A percentile compares a stretch with the other conserved stretches of the same genome.
These are phyloP conservation scores for Drosophila suboccidentalis DNA, from an alignment of 2,888 invertebrate genomes.

Conservation along the genomic window DNA sequence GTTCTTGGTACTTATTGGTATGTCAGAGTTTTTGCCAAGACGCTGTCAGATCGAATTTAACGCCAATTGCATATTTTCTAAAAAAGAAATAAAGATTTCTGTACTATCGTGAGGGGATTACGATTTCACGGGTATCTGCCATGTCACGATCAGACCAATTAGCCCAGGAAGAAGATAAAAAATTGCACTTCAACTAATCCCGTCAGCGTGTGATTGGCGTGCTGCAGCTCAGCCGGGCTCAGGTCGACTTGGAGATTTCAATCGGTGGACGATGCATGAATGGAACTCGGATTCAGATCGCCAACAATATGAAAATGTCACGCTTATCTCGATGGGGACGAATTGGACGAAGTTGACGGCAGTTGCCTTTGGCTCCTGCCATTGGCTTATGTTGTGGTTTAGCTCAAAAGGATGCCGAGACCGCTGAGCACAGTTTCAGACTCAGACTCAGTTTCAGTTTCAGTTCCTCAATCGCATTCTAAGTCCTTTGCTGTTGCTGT, in stretches of 20 bases:
- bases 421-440: slow-evolving; percentile 45
- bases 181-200: slow-evolving; percentile 74
- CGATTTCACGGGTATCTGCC: slow-evolving; percentile 69
- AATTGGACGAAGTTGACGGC: slow-evolving; percentile 11
- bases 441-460: slow-evolving; percentile 41
- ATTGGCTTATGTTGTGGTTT: slow-evolving; percentile 71
- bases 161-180: slow-evolving; percentile 52
- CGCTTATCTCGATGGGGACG: slow-evolving; percentile 77
- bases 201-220: slow-evolving; percentile 83
- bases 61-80: slow-evolving; percentile 56
- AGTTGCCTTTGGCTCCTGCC: slow-evolving; percentile 40
- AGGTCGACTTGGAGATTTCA: slow-evolving; percentile 54
- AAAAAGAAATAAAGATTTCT: slow-evolving; percentile 36
- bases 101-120: slow-evolving; percentile 42
- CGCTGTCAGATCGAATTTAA: slow-evolving; percentile 63
- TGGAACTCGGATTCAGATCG: slow-evolving; percentile 66
- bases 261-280: slow-evolving; percentile 60
- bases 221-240: slow-evolving; percentile 56
- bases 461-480: slow-evolving; percentile 15
- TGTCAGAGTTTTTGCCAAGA: neutral
- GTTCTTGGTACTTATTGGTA: neutral
- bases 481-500: slow-evolving; percentile 35
- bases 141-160: slow-evolving; percentile 66
- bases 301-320: slow-evolving; percentile 84
- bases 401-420: slow-evolving; percentile 61